A percentile compares a stretch with the other conserved stretches of the same genome.
Conservation (phyloP, 2,113 vertebrate species). For the Cryptomyrus ogoouensis region DNA sequence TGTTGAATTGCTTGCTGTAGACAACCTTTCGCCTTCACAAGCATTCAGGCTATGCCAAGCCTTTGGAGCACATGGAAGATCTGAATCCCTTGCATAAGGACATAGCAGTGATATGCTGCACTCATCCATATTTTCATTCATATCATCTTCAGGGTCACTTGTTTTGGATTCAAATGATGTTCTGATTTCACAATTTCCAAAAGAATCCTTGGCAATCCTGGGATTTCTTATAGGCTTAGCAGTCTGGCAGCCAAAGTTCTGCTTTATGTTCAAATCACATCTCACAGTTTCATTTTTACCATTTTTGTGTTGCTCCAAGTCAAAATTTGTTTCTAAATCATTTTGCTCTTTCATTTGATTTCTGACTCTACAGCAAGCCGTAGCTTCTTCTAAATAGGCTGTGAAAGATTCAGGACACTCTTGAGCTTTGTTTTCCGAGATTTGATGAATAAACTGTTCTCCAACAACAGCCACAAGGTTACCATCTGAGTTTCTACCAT, state of each 20-base stretch:
- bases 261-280: neutral
- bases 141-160: neutral
- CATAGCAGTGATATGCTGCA: constrained; percentile 27
- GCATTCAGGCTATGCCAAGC: neutral
- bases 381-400: neutral
- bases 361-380: neutral
- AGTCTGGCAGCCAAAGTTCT: neutral
- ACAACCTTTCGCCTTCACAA: neutral
- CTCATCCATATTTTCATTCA: constrained; percentile 18
- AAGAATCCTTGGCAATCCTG: neutral
- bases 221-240: neutral
- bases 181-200: neutral
- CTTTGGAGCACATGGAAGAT: neutral
- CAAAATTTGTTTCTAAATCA: neutral
- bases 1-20: neutral
- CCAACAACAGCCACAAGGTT: neutral
- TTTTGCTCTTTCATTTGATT: neutral
- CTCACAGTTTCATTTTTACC: neutral
- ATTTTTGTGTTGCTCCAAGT: neutral
- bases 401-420: neutral
- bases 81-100: neutral
- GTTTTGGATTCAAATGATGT: neutral
- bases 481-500: neutral
- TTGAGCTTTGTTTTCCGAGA: neutral
- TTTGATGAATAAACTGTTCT: constrained; percentile 5